Base-by-base conservation (phyloP, 2,888 invertebrate species). In the Pasiphila rectangulata region DNA sequence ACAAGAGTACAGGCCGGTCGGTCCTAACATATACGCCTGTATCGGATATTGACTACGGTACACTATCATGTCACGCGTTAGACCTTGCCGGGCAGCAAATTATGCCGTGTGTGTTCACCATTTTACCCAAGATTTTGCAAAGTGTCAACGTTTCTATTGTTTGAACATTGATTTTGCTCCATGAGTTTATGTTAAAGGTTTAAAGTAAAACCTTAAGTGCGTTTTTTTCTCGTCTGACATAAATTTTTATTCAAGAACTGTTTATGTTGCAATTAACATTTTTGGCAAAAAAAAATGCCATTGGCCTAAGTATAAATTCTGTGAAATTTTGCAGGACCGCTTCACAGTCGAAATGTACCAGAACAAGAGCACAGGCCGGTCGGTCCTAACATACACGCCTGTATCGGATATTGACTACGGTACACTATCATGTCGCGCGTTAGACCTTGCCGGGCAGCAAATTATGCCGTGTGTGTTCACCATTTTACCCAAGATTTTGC, bases 391-490 rank as follows among this genome's bases (percentile, higher is more conserved):
- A 9, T 96, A 95, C 79, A 93, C 92, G 2, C 96, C 96, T 3
- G 92, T 94, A 13, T 92, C 92, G 1, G 94, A 95, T 68, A 89
- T 92, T 61, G 95, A 95, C 76, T 95, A 95, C 68, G 95, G 95
- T n/a, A 93, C 93, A 4, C 87, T 94, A 23, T 90, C 93, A 57
- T 95, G 95, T 75, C 93, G 93, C 79, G 95, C 94, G 0, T 91
- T 90, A 45, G 95, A 95, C 75, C 75, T 90, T 3, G 93, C 94
- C 0, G 95, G 95, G 1, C 91, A 91, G 51, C 95, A 95, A 75
- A 78, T 85, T 36, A 90, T 91, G 49, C 94, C 95, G 5, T 95
- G 95, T 79, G 88, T 94, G 32, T 94, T 93, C 80, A 93, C 93
- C 48, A 89, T 95, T 51, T 91, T 94, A 59, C 93, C 94, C 0